A percentile compares a stretch with the other conserved stretches of the same genome.
phyloP scores from a whole-genome alignment of 1,140 invertebrate species.

The Callitettix versicolor region DNA sequence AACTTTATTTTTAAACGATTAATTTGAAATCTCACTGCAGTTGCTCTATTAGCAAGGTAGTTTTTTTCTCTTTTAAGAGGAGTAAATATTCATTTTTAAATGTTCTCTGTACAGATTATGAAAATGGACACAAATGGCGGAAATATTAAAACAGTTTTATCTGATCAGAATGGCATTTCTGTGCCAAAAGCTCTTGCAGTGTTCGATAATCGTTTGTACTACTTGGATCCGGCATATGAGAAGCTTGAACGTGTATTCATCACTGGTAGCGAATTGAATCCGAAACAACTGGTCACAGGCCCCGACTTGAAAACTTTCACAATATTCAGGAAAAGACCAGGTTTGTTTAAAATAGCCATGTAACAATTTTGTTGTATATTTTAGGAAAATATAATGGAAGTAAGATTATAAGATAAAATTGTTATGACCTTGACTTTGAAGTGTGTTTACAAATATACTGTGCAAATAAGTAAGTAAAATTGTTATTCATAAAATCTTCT shows the following conservation, averaged over 20 bases:
- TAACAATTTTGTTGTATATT: too few species aligned
- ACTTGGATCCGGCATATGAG: slow-evolving; percentile 81
- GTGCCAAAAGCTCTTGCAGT: slow-evolving; percentile 75
- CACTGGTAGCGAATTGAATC: slow-evolving; percentile 61
- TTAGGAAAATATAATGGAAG: too few species aligned
- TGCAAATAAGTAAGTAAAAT: too few species aligned
- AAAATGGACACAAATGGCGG: slow-evolving; percentile 66
- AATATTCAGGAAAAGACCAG: slow-evolving; percentile 74
- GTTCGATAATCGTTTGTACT: slow-evolving; percentile 73
- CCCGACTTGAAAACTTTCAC: slow-evolving; percentile 78
- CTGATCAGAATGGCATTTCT: slow-evolving; percentile 54
- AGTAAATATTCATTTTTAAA: too few species aligned
- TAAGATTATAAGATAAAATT: too few species aligned
- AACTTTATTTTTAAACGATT: too few species aligned
- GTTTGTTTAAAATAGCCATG: slow-evolving; percentile 29
- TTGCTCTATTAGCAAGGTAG: too few species aligned
- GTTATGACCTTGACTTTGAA: too few species aligned
- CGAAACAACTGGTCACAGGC: slow-evolving; percentile 67
- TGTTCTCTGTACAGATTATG: slow-evolving; percentile 39
- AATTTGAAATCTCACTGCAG: too few species aligned
- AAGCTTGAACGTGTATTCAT: slow-evolving; percentile 80
- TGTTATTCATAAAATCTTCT: too few species aligned
- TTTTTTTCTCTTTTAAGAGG: too few species aligned
- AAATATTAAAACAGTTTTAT: slow-evolving; percentile 55
- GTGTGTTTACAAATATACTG: too few species aligned